A percentile compares a stretch with the other conserved stretches of the same genome.
Conservation (phyloP, 2,797 vertebrate genomes). For the Dermochelys coriacea region DNA sequence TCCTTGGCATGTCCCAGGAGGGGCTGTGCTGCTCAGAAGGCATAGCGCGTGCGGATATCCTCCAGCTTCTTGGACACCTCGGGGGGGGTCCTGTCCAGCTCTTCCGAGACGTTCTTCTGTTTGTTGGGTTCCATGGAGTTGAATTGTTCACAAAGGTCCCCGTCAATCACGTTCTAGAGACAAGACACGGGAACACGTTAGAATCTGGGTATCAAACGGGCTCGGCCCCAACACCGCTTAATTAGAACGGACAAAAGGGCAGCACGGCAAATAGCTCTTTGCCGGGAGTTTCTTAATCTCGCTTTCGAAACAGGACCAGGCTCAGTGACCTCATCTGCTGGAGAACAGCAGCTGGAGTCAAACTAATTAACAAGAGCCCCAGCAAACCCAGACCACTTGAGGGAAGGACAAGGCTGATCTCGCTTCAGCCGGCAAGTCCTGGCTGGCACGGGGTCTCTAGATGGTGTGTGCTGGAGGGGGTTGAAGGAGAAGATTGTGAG, state of each 20-base stretch:
- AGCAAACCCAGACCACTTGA: neutral
- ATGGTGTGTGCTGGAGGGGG: neutral
- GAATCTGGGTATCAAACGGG: neutral
- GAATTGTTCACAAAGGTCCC: slow-evolving; percentile 98
- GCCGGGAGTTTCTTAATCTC: slow-evolving; percentile 39
- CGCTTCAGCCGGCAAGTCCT: neutral
- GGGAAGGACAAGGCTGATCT: neutral
- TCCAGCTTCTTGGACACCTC: slow-evolving; percentile 99
- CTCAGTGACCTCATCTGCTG: slow-evolving; percentile 47
- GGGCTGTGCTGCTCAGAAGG: slow-evolving; percentile 84
- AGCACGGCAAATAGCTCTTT: slow-evolving; percentile 28
- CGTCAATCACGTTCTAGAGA: slow-evolving; percentile 96
- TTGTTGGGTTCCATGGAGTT: slow-evolving; percentile 99
- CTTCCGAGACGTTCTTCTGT: slow-evolving; percentile 97
- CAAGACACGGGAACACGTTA: neutral
- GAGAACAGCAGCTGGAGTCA: slow-evolving; percentile 45
- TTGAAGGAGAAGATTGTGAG: neutral
- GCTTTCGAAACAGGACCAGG: slow-evolving; percentile 25
- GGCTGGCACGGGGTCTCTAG: neutral
- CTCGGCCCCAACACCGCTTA: slow-evolving; percentile 37
- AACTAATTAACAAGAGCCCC: slow-evolving; percentile 51
- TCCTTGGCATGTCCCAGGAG: neutral
- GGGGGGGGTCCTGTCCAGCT: slow-evolving; percentile 95
- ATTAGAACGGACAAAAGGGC: neutral
- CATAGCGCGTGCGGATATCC: slow-evolving; percentile 97